Percentiles rank a stretch among this genome's conserved stretches.
Evolutionary conservation across 2,888 invertebrate genomes (phyloP).

Genomic region (Homarus gammarus): DNA sequence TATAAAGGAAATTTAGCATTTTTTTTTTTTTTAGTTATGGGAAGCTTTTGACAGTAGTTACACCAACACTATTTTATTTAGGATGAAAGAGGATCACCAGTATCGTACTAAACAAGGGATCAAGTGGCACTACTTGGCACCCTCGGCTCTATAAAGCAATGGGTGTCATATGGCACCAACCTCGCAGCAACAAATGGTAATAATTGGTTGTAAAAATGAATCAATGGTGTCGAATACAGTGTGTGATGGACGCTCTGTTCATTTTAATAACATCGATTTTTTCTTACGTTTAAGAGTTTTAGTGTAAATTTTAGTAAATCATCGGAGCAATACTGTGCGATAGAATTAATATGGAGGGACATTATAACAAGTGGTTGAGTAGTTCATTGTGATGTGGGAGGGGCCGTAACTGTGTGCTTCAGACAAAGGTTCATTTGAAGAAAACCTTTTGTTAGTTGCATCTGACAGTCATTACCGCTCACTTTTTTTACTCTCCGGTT

Average conservation of each 20-base stretch:
- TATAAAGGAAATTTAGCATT: too few relatives aligned
- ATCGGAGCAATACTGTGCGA: background rate
- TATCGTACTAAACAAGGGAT: too few relatives aligned
- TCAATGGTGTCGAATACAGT: conserved; percentile 14
- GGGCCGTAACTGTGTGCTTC: too few relatives aligned
- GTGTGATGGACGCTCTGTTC: background rate
- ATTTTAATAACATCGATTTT: background rate
- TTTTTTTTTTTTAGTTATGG: too few relatives aligned
- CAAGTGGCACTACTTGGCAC: background rate
- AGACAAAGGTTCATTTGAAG: conserved; percentile 22
- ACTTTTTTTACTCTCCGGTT: conserved; percentile 31
- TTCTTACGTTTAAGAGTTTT: background rate
- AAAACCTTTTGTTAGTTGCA: conserved; percentile 42
- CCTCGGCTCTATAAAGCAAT: conserved; percentile 8
- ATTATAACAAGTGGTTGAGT: too few relatives aligned
- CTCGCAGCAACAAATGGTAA: conserved; percentile 22
- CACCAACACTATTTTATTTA: too few relatives aligned
- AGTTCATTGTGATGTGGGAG: background rate
- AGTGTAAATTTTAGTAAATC: background rate
- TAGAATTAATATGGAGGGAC: background rate
- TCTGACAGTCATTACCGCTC: conserved; percentile 35
- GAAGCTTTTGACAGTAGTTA: too few relatives aligned
- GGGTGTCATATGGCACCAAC: conserved; percentile 22
- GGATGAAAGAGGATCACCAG: too few relatives aligned
- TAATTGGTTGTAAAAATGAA: conserved; percentile 23